Evolutionary conservation across 2,113 vertebrate genomes (phyloP).

Genomic region (Amphiprion ocellaris): DNA sequence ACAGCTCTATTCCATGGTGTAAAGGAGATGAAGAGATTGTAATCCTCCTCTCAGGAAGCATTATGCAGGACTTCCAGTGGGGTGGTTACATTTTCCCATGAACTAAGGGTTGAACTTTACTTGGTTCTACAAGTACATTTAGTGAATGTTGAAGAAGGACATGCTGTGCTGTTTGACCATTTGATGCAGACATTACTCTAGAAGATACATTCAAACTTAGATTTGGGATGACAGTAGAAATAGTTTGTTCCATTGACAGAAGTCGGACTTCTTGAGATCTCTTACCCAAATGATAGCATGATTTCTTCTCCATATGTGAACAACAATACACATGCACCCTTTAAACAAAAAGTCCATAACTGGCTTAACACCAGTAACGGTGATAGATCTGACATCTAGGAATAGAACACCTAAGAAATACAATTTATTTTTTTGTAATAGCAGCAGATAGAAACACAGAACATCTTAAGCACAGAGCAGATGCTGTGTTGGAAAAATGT

Average conservation of each 20-base stretch:
- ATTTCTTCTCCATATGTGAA: neutral
- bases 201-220: neutral
- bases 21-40: conserved; percentile 48
- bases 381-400: neutral
- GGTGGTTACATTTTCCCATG: conserved; percentile 70
- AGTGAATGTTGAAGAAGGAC: neutral
- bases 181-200: conserved; percentile 32
- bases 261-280: neutral
- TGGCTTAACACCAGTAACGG: neutral
- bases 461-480: too few species aligned
- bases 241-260: too few species aligned
- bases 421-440: neutral
- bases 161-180: neutral
- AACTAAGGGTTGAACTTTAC: conserved; percentile 37
- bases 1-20: conserved; percentile 44
- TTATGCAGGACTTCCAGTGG: conserved; percentile 52
- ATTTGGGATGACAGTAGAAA: neutral
- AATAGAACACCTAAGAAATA: neutral
- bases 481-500: neutral
- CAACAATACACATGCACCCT: neutral
- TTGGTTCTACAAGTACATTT: conserved; percentile 3
- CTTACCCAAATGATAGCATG: neutral
- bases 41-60: conserved; percentile 52
- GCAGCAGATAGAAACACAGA: neutral
- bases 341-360: too few species aligned